phyloP scores from a whole-genome alignment of 2,797 vertebrate genomes.

The Setipinna tenuifilis region DNA sequence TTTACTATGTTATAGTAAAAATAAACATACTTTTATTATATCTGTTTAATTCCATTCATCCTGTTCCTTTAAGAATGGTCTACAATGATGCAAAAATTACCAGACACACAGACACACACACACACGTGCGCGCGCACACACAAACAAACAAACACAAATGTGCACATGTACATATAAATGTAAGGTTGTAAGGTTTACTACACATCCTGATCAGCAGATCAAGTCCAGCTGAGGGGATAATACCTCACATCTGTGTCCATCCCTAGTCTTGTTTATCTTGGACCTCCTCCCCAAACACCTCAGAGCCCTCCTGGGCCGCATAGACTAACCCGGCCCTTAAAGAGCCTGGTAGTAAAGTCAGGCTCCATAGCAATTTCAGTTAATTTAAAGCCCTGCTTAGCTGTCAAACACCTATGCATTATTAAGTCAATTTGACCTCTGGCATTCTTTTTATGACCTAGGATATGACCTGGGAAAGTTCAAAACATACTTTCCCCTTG shows the following conservation, averaged over 20 bases:
- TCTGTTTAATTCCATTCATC: neutral
- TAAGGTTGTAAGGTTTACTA: neutral
- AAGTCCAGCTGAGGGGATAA: neutral
- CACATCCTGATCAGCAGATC: neutral
- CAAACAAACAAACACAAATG: neutral
- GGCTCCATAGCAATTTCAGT: neutral
- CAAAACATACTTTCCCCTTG: neutral
- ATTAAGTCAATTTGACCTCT: neutral
- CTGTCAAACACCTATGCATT: conserved; percentile 1
- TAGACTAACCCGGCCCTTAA: neutral
- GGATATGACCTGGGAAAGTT: neutral
- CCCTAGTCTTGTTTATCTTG: neutral
- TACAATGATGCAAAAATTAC: neutral
- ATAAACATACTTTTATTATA: conserved; percentile 1
- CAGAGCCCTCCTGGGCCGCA: neutral
- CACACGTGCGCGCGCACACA: neutral
- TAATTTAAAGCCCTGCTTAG: neutral
- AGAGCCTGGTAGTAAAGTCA: conserved; percentile 16
- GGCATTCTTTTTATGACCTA: conserved; percentile 11
- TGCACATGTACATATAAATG: neutral
- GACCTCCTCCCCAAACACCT: neutral
- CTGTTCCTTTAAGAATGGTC: neutral
- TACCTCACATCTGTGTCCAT: conserved; percentile 12
- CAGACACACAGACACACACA: neutral
- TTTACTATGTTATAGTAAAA: neutral